Conservation (phyloP, 2,113 vertebrate species). For the Numenius arquata region DNA sequence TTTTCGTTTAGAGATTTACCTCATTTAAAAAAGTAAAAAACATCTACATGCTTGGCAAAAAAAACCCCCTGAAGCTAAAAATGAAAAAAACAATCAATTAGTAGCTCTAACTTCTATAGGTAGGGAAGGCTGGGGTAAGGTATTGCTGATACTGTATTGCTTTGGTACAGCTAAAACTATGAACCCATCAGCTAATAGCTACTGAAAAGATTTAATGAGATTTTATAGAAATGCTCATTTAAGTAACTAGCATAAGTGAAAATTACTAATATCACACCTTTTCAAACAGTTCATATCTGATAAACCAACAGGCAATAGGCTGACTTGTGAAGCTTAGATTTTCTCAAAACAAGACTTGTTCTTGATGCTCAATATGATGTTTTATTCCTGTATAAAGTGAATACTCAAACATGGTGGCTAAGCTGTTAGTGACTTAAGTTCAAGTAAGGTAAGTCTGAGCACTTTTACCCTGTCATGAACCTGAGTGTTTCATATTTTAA, state of each 20-base stretch:
- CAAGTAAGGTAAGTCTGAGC: slow-evolving; percentile 58
- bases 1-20: not conserved
- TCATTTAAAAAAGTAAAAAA: not conserved
- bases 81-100: not conserved
- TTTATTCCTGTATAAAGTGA: slow-evolving; percentile 6
- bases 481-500: slow-evolving; percentile 79
- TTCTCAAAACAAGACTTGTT: slow-evolving; percentile 1
- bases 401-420: not conserved
- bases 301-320: not conserved
- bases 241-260: not conserved
- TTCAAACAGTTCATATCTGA: not conserved
- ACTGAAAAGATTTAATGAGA: not conserved
- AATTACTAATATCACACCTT: not conserved
- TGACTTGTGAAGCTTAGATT: slow-evolving; percentile 21
- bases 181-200: not conserved
- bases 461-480: slow-evolving; percentile 72
- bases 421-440: slow-evolving; percentile 32
- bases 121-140: not conserved
- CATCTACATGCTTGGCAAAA: not conserved
- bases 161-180: not conserved
- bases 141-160: not conserved
- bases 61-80: not conserved
- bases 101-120: not conserved
- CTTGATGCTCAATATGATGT: not conserved
- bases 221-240: slow-evolving; percentile 8